These are phyloP conservation scores for Hipposideros armiger DNA, from an alignment of 2,113 vertebrate species.

Conservation along the genomic window DNA sequence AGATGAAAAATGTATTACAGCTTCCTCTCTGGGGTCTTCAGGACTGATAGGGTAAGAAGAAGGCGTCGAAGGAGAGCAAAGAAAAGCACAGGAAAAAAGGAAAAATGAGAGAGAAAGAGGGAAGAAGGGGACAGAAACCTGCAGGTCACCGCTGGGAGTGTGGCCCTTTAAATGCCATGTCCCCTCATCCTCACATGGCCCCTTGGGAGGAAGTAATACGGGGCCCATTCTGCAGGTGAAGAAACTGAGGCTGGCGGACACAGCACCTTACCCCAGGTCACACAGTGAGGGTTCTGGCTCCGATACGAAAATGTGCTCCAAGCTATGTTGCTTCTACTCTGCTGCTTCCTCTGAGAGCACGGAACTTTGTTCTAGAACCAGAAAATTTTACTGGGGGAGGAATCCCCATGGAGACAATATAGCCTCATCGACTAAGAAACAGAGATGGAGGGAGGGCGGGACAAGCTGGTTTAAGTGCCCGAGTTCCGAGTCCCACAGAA, in stretches of 20 bases:
- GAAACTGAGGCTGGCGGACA: background rate
- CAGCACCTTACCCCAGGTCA: background rate
- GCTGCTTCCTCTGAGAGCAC: background rate
- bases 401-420: background rate
- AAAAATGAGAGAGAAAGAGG: background rate
- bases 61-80: background rate
- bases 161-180: too few relatives aligned
- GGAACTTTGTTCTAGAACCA: background rate
- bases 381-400: background rate
- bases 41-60: background rate
- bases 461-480: too few relatives aligned
- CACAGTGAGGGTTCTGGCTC: background rate
- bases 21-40: slow-evolving; percentile 61
- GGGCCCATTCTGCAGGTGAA: background rate
- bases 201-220: background rate
- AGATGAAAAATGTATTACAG: slow-evolving; percentile 54
- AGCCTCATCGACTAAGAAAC: background rate
- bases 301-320: background rate
- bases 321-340: background rate
- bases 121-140: background rate
- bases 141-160: background rate
- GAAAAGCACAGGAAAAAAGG: background rate
- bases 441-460: background rate
- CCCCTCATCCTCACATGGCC: background rate
- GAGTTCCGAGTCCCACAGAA: too few relatives aligned